Conservation (phyloP, 2,888 invertebrate genomes). For the Lasioglossum pauxillum region DNA sequence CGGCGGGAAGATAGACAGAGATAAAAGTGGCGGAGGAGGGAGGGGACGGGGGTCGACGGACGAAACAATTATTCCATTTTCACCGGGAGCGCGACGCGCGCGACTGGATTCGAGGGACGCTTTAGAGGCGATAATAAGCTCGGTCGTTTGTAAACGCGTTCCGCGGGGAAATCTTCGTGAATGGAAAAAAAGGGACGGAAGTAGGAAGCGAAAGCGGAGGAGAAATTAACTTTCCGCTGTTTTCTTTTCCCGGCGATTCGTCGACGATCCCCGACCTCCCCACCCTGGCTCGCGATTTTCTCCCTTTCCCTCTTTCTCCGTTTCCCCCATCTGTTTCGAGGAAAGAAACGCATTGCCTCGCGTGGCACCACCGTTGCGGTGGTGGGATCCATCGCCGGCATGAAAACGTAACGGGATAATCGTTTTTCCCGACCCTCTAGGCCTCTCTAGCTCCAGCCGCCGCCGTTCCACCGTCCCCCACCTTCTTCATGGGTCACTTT, state of each 20-base stretch:
- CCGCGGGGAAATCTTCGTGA: conserved; percentile 62
- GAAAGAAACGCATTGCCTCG: conserved; percentile 1
- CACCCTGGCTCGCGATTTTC: background rate
- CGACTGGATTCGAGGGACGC: conserved; percentile 33
- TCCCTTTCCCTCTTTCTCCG: background rate
- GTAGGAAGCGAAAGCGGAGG: conserved; percentile 8
- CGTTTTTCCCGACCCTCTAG: conserved; percentile 45
- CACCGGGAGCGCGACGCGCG: conserved; percentile 15
- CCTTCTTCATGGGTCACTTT: conserved; percentile 37
- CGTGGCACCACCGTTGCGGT: background rate
- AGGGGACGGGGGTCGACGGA: background rate
- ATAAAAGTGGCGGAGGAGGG: background rate
- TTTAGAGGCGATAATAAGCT: conserved; percentile 60
- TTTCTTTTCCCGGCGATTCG: conserved; percentile 35
- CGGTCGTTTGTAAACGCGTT: conserved; percentile 56
- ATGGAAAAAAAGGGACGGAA: conserved; percentile 35
- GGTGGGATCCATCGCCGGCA: conserved; percentile 17
- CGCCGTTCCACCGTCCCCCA: background rate
- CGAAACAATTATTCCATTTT: conserved; percentile 43
- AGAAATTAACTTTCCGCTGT: conserved; percentile 47
- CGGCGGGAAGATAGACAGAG: background rate
- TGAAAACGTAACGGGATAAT: conserved; percentile 61
- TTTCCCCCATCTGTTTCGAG: background rate
- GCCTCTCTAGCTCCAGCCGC: conserved; percentile 14
- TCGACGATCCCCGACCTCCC: conserved; percentile 4